Conservation (phyloP, 30 jellyfish, hydroid and myxozoan species). For the Hydra vulgaris region DNA sequence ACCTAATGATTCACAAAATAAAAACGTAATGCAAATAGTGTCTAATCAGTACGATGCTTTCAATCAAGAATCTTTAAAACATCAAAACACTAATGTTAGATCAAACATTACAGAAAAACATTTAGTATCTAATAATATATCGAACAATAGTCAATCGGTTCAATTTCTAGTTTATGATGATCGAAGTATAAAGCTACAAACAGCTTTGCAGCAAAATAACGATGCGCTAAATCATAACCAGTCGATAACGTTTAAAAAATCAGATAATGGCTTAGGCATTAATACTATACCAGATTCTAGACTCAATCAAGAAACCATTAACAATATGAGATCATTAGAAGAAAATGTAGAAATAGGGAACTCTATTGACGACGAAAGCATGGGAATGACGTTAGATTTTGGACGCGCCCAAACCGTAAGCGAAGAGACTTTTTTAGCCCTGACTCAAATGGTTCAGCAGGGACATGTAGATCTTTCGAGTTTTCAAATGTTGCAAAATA, state of each 20-base stretch:
- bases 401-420: background rate
- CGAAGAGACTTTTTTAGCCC: conserved; percentile 31
- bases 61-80: background rate
- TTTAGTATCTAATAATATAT: background rate
- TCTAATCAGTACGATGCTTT: conserved; percentile 1
- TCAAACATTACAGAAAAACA: background rate
- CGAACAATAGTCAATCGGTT: background rate
- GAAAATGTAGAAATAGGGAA: background rate
- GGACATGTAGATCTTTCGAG: conserved; percentile 31
- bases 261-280: background rate
- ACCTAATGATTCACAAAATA: background rate
- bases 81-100: background rate
- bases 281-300: background rate
- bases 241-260: background rate
- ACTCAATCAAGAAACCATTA: background rate
- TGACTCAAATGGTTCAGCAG: conserved; percentile 32
- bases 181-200: background rate
- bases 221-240: background rate
- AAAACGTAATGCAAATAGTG: background rate
- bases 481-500: conserved; percentile 13
- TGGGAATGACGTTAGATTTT: background rate
- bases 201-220: background rate
- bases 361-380: background rate
- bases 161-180: background rate
- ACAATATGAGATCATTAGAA: background rate